phyloP scores from a whole-genome alignment of 1,140 invertebrate species.

The Drosophila fuyamai region DNA sequence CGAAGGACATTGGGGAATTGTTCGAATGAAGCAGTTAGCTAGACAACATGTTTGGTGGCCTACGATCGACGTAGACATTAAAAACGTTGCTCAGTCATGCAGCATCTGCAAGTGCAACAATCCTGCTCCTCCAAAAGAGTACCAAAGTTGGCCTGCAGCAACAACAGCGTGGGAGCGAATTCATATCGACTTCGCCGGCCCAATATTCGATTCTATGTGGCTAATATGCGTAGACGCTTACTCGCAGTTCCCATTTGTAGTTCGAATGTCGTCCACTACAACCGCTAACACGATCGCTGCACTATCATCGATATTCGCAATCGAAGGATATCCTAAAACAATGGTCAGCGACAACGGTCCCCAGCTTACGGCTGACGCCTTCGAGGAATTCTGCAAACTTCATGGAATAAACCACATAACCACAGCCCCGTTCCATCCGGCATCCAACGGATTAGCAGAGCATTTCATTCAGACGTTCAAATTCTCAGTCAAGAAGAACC shows the following conservation, averaged over 20 bases:
- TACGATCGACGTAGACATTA: background rate
- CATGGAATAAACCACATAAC: conserved; percentile 21
- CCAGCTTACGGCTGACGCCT: conserved; percentile 21
- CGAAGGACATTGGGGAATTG: background rate
- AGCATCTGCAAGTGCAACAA: conserved; percentile 9
- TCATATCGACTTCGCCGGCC: conserved; percentile 21
- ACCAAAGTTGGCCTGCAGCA: conserved; percentile 15
- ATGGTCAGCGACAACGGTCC: conserved; percentile 63
- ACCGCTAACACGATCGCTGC: no score
- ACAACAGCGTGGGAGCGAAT: conserved; percentile 21
- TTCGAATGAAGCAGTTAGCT: background rate
- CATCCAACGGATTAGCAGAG: conserved; percentile 72
- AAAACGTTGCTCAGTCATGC: conserved; percentile 3
- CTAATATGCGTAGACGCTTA: no score
- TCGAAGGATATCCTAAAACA: conserved; percentile 52
- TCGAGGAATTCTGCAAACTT: conserved; percentile 25
- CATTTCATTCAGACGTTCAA: conserved; percentile 29
- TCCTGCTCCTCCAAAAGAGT: conserved; percentile 11
- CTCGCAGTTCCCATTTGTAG: no score
- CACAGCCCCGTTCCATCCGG: no score
- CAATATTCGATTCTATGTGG: conserved; percentile 14
- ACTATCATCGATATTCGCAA: conserved; percentile 35
- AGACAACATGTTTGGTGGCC: conserved; percentile 3
- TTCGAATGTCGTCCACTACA: no score
- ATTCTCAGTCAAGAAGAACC: background rate